phyloP scores from a whole-genome alignment of 2,797 vertebrate genomes.

The Tangara arthus region DNA sequence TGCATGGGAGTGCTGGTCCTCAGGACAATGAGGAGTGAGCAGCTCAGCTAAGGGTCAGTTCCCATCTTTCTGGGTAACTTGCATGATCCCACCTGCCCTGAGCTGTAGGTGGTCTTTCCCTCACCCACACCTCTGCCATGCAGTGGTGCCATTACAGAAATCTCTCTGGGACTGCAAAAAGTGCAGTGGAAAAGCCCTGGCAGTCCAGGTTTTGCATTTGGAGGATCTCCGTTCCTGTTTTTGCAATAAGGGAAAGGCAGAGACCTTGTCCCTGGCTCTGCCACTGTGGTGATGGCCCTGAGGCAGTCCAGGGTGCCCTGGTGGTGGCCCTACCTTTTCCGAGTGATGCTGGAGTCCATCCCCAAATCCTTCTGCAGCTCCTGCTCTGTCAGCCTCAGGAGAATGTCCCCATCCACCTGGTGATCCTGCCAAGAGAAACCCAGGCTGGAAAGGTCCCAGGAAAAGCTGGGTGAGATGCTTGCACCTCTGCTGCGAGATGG shows the following conservation, averaged over 20 bases:
- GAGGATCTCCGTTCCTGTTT: background rate
- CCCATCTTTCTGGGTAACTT: background rate
- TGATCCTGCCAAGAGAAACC: conserved; percentile 79
- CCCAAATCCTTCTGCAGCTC: conserved; percentile 86
- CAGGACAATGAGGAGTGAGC: fast-evolving
- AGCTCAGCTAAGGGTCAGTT: background rate
- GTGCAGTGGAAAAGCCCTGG: background rate
- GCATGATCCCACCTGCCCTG: background rate
- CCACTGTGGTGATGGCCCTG: background rate
- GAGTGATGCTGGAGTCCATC: conserved; percentile 85
- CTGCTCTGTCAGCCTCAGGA: conserved; percentile 87
- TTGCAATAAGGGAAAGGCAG: background rate
- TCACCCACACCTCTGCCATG: background rate
- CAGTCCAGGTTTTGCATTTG: background rate
- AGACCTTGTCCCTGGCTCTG: background rate
- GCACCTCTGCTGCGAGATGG: background rate
- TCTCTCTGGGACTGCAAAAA: background rate
- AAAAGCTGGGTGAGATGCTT: background rate
- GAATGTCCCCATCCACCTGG: conserved; percentile 93
- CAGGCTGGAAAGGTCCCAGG: background rate
- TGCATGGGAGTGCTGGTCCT: fast-evolving
- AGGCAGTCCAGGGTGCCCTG: background rate
- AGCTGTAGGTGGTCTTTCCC: background rate
- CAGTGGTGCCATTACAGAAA: background rate
- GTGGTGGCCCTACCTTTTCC: conserved; percentile 81